Evolutionary conservation across 2,797 vertebrate genomes (phyloP), one percentile per base, ranked within the genome.

Genomic region (Phrynocephalus forsythii): DNA sequence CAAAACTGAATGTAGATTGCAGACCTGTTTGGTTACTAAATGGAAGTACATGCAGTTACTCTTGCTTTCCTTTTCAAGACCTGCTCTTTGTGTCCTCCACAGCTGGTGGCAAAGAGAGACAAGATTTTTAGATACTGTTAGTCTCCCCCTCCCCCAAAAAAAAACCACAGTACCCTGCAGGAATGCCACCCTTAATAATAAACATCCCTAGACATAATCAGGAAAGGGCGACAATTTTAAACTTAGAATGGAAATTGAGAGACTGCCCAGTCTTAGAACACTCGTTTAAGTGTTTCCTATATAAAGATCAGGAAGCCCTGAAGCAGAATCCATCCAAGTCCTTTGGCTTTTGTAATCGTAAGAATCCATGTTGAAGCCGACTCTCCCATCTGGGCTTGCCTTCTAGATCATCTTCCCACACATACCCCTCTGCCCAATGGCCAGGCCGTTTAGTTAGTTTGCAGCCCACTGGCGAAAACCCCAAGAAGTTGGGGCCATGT

Each of bases 21-120:
- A 76, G 60, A 68, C 67, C 6, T 50, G 33, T 84, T 60, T 76
- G 60, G 22, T 44, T 87, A 82, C 67, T 87, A 87, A 87, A 77
- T 24, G 8, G 52, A 73, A 5, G 6, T 33, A 50, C 44, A n/a
- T 87, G n/a, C 9, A 81, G 56, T 16, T 28, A 9, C 67, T n/a
- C 71, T 3, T 66, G 60, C 30, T 68, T 68, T 10, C 18, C 28
- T 52, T 24, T 63, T 44, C 2, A 16, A 4, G 16, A 8, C 30
- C 3, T 73, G 3, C 2, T 80, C 67, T 67, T 84, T 9, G 16
- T 50, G 52, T 69, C 38, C 20, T 73, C 67, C 33, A 11, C 82
- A 69, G 22, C 22, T 26, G 1, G 7, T 28, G 8, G 18, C 22
- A 72, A 33, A 50, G 22, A 48, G 3, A 5, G 16, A 16, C 3